Evolutionary conservation across 2,888 invertebrate species (phyloP).

Genomic region (Orthosia cruda): DNA sequence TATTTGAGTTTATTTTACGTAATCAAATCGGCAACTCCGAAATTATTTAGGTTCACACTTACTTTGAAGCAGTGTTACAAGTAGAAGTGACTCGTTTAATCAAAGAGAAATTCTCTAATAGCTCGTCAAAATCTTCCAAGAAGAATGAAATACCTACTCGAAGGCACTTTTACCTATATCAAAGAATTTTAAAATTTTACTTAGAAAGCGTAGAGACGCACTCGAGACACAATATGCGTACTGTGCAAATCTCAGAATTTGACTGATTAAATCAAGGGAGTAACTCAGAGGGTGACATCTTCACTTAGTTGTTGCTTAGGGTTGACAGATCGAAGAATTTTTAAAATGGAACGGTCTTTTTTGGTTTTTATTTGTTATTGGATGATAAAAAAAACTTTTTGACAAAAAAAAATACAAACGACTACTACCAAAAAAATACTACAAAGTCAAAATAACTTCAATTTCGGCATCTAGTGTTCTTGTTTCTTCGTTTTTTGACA

Average conservation of each 20-base stretch:
- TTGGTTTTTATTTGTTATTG: too few relatives aligned
- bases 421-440: too few relatives aligned
- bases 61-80: background rate
- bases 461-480: too few relatives aligned
- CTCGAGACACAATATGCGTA: slow-evolving; percentile 45
- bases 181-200: slow-evolving; percentile 46
- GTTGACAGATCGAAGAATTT: slow-evolving; percentile 35
- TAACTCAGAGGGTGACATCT: slow-evolving; percentile 73
- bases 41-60: background rate
- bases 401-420: too few relatives aligned
- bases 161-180: slow-evolving; percentile 10
- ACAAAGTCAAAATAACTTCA: too few relatives aligned
- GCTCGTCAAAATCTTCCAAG: background rate
- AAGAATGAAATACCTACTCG: slow-evolving; percentile 26
- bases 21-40: too few relatives aligned
- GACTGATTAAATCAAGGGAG: slow-evolving; percentile 82
- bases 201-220: slow-evolving; percentile 34
- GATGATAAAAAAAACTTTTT: too few relatives aligned
- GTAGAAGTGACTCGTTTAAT: slow-evolving; percentile 7
- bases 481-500: too few relatives aligned
- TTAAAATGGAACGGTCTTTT: too few relatives aligned
- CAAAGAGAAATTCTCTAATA: slow-evolving; percentile 17
- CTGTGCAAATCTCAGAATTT: slow-evolving; percentile 67
- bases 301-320: slow-evolving; percentile 57
- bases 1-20: too few relatives aligned